Percentiles rank a stretch among this genome's conserved stretches.
These are phyloP conservation scores for Neolamprologus kungweensis DNA, from an alignment of 2,113 vertebrate genomes.

Conservation along the genomic window DNA sequence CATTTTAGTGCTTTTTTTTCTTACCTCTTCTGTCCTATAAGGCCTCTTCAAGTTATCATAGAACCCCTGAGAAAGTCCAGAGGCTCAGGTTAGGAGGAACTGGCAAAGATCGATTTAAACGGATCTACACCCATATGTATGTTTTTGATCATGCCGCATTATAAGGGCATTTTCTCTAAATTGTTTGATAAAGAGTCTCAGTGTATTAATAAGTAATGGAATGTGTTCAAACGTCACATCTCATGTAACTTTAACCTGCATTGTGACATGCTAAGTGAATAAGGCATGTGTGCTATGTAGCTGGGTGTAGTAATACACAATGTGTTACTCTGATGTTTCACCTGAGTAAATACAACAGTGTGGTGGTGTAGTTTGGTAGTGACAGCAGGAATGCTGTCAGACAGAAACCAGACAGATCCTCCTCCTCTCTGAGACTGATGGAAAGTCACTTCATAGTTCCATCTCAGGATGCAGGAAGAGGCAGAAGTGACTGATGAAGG, in stretches of 20 bases:
- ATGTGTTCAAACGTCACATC: neutral
- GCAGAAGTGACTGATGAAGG: neutral
- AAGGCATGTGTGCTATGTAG: neutral
- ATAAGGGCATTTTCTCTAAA: neutral
- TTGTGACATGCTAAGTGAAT: neutral
- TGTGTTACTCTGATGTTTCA: neutral
- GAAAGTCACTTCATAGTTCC: neutral
- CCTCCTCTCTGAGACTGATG: neutral
- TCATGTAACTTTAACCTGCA: neutral
- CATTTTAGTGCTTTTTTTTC: neutral
- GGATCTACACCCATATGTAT: neutral
- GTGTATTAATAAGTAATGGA: neutral
- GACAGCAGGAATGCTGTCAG: slow-evolving; percentile 17
- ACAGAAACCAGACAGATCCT: neutral
- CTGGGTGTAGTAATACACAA: neutral
- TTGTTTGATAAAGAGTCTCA: neutral
- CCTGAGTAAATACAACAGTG: neutral
- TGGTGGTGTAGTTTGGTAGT: neutral
- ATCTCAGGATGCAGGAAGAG: neutral
- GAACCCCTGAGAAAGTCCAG: neutral
- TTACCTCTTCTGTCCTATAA: neutral
- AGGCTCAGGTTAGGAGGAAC: neutral
- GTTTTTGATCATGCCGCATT: neutral
- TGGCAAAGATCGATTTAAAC: neutral
- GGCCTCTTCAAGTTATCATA: neutral